Conservation (phyloP, 2,113 vertebrate species). For the Petaurus breviceps region DNA sequence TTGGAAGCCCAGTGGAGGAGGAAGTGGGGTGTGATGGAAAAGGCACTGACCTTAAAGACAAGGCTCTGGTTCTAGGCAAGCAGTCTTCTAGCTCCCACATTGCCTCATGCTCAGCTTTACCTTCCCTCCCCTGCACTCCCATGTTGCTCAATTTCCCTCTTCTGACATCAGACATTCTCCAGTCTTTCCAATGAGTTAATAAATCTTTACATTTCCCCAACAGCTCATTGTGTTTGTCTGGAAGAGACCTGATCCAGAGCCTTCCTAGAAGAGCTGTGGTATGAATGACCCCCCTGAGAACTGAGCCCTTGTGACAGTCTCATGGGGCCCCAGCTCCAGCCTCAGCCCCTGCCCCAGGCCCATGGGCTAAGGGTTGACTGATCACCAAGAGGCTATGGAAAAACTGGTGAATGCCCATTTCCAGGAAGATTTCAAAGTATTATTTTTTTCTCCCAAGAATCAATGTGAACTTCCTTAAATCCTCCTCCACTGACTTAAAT, state of each 20-base stretch:
- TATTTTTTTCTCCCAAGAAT: conserved; percentile 75
- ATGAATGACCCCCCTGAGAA: conserved; percentile 80
- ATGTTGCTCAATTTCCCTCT: conserved; percentile 72
- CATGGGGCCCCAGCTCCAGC: conserved; percentile 70
- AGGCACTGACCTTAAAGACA: not conserved
- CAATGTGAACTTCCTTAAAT: conserved; percentile 66
- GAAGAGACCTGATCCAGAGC: conserved; percentile 34
- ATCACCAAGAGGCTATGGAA: conserved; percentile 74
- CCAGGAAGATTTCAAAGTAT: conserved; percentile 83
- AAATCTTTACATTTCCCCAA: conserved; percentile 69
- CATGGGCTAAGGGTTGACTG: conserved; percentile 75
- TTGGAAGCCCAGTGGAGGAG: not conserved
- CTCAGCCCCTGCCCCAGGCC: conserved; percentile 31
- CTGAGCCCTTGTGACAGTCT: conserved; percentile 78
- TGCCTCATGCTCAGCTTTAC: not conserved
- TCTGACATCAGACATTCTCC: conserved; percentile 56
- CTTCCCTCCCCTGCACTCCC: not conserved
- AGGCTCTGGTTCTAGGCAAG: not conserved
- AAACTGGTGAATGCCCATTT: conserved; percentile 80
- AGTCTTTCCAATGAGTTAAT: conserved; percentile 68
- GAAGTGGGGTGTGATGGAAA: not conserved
- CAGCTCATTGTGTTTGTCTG: conserved; percentile 63
- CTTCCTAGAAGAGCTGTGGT: conserved; percentile 64
- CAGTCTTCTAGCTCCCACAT: not conserved
- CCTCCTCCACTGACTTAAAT: conserved; percentile 56